Percentiles rank a stretch among this genome's conserved stretches.
phyloP scores from a whole-genome alignment of 2,113 vertebrate genomes.

The Mustela nigripes region DNA sequence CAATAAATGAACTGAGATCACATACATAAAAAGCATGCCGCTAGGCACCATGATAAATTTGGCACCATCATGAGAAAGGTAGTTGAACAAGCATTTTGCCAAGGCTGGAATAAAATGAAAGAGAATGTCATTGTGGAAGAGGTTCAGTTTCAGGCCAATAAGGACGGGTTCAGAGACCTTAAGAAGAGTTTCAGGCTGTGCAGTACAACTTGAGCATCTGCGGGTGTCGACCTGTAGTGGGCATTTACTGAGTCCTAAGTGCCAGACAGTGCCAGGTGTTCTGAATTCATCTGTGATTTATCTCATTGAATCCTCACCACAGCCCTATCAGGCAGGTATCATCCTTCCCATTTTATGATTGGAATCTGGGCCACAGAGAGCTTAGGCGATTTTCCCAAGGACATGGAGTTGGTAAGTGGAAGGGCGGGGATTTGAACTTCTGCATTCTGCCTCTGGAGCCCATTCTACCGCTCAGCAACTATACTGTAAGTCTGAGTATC shows the following conservation, averaged over 20 bases:
- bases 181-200: neutral
- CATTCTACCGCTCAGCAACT: neutral
- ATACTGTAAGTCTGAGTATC: neutral
- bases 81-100: neutral
- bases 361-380: neutral
- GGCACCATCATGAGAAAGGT: neutral
- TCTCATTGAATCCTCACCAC: neutral
- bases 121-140: neutral
- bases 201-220: neutral
- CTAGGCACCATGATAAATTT: neutral
- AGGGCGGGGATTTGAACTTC: neutral
- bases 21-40: neutral
- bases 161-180: neutral
- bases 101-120: neutral
- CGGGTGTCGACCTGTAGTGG: accelerated
- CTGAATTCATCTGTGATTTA: neutral
- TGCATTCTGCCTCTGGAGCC: neutral
- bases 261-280: neutral
- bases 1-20: neutral
- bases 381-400: neutral
- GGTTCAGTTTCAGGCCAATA: neutral
- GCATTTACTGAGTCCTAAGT: neutral
- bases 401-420: neutral
- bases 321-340: neutral
- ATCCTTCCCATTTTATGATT: neutral